Evolutionary conservation across 2,113 vertebrate species (phyloP).

Genomic region (Misgurnus mizolepis): DNA sequence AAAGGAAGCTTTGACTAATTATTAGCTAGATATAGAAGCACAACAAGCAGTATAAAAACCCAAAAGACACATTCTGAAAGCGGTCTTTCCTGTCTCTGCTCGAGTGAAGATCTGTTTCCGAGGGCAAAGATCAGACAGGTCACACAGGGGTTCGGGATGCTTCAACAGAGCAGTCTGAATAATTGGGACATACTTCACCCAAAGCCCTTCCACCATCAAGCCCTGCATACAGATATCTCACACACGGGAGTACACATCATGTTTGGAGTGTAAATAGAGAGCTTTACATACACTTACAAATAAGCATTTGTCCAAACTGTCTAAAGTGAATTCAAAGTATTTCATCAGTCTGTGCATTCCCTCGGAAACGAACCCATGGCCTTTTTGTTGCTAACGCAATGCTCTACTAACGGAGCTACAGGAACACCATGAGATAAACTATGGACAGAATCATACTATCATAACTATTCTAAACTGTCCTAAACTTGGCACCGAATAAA

Average conservation of each 20-base stretch:
- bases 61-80: background rate
- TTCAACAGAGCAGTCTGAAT: conserved; percentile 47
- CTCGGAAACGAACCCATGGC: too few relatives aligned
- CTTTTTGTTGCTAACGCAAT: too few relatives aligned
- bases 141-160: conserved; percentile 27
- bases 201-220: conserved; percentile 41
- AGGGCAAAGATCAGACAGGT: conserved; percentile 29
- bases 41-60: background rate
- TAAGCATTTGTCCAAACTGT: too few relatives aligned
- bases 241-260: background rate
- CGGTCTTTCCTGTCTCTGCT: background rate
- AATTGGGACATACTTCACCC: conserved; percentile 61
- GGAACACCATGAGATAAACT: too few relatives aligned
- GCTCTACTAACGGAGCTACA: too few relatives aligned
- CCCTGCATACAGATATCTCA: conserved; percentile 4
- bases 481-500: too few relatives aligned
- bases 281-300: background rate
- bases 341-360: too few relatives aligned
- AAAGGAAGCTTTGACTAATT: conserved; percentile 19
- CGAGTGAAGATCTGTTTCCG: conserved; percentile 31
- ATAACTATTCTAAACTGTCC: too few relatives aligned
- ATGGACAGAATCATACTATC: too few relatives aligned
- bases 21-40: background rate
- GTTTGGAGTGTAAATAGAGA: background rate
- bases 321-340: too few relatives aligned